Base-by-base conservation (phyloP, 2,888 invertebrate genomes). In the Carterocephalus palaemon region DNA sequence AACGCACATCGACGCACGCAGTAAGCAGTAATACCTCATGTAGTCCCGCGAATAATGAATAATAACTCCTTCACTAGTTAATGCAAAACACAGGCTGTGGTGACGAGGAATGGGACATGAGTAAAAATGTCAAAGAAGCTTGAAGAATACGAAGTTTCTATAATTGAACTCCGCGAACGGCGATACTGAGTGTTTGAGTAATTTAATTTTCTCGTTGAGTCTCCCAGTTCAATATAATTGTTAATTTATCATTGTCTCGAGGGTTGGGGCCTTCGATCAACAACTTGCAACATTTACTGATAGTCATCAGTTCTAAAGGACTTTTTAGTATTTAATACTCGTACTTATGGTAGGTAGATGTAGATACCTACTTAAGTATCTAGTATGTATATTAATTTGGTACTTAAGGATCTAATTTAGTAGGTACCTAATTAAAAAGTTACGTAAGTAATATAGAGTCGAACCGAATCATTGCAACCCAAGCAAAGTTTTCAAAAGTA, bases 191-290 rank as follows among this genome's bases (percentile, higher is more conserved):
- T 54, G 70, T 70, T 71, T 65, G 64, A 65, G 67, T 73, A 73
- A 78, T 77, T 75, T 69, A 67, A 80, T 75, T 75, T 69, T 59
- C 62, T 56, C 57, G 59, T 54, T 51, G 56, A 58, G 57, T 62
- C 54, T 55, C 53, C 55, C 54, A 46, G 60, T 62, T 64, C 66
- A 79, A 75, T 80, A 79, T 60, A 70, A 75, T 67, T 67, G 76
- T 74, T 77, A 79, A 81, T 81, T 80, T 75, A 80, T 81, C 79
- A 79, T 70, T 71, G 66, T 61, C 62, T 49, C 56, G 54, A 52
- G 54, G 33, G 45, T 37, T 37, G 50, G 51, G 47, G 51, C 42
- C 31, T 51, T 48, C 46, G 48, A 49, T 41, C 49, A 47, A 50
- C 51, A 56, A 51, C 51, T 45, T 49, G 47, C 36, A 40, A 41